A percentile compares a stretch with the other conserved stretches of the same genome.
phyloP scores from a whole-genome alignment of 1,140 invertebrate genomes.

The Dinothrombium tinctorium region DNA sequence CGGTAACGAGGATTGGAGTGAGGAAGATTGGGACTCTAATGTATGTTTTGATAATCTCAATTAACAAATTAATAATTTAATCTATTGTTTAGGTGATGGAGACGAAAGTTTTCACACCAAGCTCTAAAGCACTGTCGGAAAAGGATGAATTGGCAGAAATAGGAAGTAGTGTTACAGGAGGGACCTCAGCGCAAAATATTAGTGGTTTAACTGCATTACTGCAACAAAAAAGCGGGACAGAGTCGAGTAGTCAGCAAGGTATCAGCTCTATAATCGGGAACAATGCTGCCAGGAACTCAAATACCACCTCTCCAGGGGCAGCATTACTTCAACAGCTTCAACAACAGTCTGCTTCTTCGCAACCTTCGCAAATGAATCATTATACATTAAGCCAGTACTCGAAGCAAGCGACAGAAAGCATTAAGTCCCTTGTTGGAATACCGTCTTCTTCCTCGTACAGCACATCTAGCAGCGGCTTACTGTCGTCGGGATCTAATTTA shows the following conservation, averaged over 20 bases:
- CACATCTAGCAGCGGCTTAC: not conserved
- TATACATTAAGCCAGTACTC: constrained; percentile 20
- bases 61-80: not conserved
- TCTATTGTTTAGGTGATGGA: constrained; percentile 36
- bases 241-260: not conserved
- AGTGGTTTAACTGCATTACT: not conserved
- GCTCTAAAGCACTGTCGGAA: constrained; percentile 19
- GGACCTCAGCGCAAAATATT: not conserved
- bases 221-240: not conserved
- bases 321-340: constrained; percentile 10
- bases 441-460: not conserved
- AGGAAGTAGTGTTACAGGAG: not conserved
- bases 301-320: constrained; percentile 1
- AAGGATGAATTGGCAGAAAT: constrained; percentile 2
- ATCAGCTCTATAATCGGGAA: not conserved
- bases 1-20: constrained; percentile 64
- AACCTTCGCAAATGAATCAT: constrained; percentile 7
- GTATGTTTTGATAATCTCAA: constrained; percentile 15
- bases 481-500: not conserved
- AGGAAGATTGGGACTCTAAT: constrained; percentile 55
- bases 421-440: constrained; percentile 32
- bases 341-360: constrained; percentile 4
- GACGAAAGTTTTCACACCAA: constrained; percentile 77
- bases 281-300: not conserved
- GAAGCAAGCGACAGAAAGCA: constrained; percentile 33